Evolutionary conservation across 2,113 vertebrate genomes (phyloP).

Genomic region (Nesogale talazaci): DNA sequence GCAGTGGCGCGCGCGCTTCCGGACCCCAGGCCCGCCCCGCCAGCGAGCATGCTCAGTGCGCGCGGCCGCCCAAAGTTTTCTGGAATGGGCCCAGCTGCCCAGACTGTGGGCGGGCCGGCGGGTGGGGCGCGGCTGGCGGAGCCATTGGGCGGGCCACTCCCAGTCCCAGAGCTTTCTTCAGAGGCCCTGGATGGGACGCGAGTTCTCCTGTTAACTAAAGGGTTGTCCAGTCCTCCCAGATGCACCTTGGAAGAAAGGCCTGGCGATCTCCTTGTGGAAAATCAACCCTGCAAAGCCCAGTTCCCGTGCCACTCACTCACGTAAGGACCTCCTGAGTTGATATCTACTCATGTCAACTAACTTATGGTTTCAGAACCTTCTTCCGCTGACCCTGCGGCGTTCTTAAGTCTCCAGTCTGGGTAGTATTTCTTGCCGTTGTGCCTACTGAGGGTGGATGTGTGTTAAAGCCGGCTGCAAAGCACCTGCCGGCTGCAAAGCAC

Average conservation of each 20-base stretch:
- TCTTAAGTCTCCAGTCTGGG: too few relatives aligned
- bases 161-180: not conserved
- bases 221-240: not conserved
- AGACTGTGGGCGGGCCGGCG: not conserved
- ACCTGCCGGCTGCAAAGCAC: too few relatives aligned
- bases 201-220: not conserved
- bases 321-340: too few relatives aligned
- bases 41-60: conserved; percentile 78
- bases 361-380: too few relatives aligned
- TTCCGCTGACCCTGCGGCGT: too few relatives aligned
- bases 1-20: conserved; percentile 43
- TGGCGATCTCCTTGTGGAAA: not conserved
- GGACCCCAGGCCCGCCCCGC: conserved; percentile 74
- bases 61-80: conserved; percentile 54
- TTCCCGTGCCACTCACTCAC: not conserved
- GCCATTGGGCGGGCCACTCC: not conserved
- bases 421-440: too few relatives aligned
- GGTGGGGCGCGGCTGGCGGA: not conserved
- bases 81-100: not conserved
- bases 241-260: not conserved
- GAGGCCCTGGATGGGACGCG: not conserved
- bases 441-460: too few relatives aligned
- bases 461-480: too few relatives aligned
- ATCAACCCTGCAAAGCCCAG: not conserved
- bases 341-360: too few relatives aligned